Conservation (phyloP, 2,888 invertebrate genomes). For the Drosophila leonis region DNA sequence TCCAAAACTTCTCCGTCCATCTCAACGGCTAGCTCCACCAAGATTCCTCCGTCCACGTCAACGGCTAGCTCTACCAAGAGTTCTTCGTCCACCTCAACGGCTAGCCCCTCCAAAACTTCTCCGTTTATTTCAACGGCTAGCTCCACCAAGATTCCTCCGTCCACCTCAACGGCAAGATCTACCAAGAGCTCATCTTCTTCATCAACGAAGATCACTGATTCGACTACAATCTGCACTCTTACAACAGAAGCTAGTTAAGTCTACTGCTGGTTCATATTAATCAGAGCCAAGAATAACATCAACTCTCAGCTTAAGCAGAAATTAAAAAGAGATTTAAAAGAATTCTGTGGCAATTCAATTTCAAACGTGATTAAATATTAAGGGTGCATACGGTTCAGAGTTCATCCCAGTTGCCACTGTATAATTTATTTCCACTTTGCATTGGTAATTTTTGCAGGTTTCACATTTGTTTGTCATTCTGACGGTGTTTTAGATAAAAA, state of each 20-base stretch:
- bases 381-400: slow-evolving; percentile 19
- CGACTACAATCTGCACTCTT: background rate
- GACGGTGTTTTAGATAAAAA: slow-evolving; percentile 25
- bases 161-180: background rate
- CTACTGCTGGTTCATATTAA: background rate
- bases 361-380: slow-evolving; percentile 19
- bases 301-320: too few relatives aligned
- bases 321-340: background rate
- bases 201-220: background rate
- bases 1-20: background rate
- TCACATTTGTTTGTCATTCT: slow-evolving; percentile 16
- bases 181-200: background rate
- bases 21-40: slow-evolving; percentile 1
- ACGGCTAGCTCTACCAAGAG: background rate
- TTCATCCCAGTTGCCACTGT: slow-evolving; percentile 6
- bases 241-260: background rate
- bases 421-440: slow-evolving; percentile 31
- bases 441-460: slow-evolving; percentile 22
- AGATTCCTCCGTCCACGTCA: background rate
- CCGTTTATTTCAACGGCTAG: background rate
- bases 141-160: background rate
- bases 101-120: background rate
- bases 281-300: background rate
- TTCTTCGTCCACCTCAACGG: background rate
- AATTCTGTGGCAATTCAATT: background rate